Evolutionary conservation across 64 coral and sea anemone genomes (phyloP).

Genomic region (Orbicella faveolata): DNA sequence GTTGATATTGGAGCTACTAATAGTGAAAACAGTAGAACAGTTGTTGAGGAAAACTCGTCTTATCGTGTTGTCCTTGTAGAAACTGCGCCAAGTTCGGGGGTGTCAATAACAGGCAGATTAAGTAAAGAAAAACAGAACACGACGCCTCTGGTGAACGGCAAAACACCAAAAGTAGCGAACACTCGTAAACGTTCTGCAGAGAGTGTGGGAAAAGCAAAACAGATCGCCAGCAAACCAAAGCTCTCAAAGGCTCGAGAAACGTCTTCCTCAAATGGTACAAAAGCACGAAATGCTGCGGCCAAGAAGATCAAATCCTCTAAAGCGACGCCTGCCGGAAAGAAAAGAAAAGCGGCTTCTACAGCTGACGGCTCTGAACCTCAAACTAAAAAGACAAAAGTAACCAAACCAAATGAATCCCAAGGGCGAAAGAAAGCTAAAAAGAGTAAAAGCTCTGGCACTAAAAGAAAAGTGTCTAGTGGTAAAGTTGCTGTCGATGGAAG

Average conservation of each 20-base stretch:
- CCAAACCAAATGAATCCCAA: background rate
- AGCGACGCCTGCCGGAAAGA: too few species aligned
- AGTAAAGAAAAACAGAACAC: background rate
- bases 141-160: background rate
- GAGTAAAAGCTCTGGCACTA: background rate
- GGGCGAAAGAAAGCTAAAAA: background rate
- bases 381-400: background rate
- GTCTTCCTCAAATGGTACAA: background rate
- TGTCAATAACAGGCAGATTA: background rate
- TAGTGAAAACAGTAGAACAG: background rate
- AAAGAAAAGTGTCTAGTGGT: background rate
- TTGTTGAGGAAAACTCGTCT: constrained; percentile 9
- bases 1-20: background rate
- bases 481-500: background rate
- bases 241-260: background rate
- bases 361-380: background rate
- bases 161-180: background rate
- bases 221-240: background rate
- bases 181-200: background rate
- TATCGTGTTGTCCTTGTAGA: constrained; percentile 19
- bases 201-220: background rate
- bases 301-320: background rate
- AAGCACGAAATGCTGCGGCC: background rate
- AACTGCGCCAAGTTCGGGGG: background rate
- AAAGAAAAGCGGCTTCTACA: background rate